Conservation (phyloP, 1,140 invertebrate species). For the Caenorhabditis latens region DNA sequence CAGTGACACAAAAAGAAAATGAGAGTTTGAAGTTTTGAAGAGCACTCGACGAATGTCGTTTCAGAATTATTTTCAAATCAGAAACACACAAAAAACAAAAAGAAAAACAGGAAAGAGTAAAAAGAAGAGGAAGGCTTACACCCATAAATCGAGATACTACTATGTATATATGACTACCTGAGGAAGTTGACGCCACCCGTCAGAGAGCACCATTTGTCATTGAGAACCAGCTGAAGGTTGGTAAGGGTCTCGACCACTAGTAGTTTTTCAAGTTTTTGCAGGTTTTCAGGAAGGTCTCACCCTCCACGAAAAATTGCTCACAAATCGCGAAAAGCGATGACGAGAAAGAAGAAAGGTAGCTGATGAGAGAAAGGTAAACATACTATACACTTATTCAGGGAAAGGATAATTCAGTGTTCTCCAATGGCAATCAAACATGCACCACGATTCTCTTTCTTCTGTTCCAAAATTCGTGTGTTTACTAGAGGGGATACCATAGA, state of each 20-base stretch:
- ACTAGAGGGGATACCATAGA: not conserved
- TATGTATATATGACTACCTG: constrained; percentile 34
- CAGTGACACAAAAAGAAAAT: not conserved
- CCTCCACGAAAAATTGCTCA: constrained; percentile 30
- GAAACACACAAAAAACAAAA: not conserved
- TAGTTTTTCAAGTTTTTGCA: constrained; percentile 56
- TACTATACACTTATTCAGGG: constrained; percentile 48
- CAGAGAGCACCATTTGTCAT: constrained; percentile 48
- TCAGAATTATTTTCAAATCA: not conserved
- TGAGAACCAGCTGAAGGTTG: constrained; percentile 32
- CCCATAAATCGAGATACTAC: constrained; percentile 41
- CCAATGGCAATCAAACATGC: constrained; percentile 23
- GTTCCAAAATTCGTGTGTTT: not conserved
- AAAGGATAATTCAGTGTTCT: constrained; percentile 22
- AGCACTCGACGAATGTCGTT: not conserved
- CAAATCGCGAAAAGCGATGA: constrained; percentile 39
- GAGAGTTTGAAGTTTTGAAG: constrained; percentile 3
- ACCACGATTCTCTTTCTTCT: not conserved
- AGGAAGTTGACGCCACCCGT: constrained; percentile 49
- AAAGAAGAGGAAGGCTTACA: not conserved
- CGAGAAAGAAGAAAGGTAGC: not conserved
- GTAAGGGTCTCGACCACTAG: not conserved
- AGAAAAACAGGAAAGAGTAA: not conserved
- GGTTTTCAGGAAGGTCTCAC: constrained; percentile 53
- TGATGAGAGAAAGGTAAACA: constrained; percentile 47